Conservation (phyloP, 2,888 invertebrate genomes). For the Tetropium fuscum region DNA sequence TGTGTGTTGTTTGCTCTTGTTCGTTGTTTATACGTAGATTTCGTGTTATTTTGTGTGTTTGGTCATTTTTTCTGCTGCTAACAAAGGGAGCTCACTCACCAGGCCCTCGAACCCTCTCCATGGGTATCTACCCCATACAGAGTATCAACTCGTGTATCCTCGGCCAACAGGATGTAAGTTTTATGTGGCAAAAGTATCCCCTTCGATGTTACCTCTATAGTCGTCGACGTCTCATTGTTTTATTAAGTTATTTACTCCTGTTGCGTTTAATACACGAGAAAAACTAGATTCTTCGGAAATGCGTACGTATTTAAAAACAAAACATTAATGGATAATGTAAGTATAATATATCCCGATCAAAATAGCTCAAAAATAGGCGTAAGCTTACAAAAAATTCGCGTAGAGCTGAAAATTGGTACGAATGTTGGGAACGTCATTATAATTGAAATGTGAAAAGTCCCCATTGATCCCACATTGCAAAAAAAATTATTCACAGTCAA, state of each 20-base stretch:
- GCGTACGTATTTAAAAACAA: too few relatives aligned
- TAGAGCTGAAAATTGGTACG: too few relatives aligned
- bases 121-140: conserved; percentile 92
- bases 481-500: too few relatives aligned
- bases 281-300: conserved; percentile 20
- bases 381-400: too few relatives aligned
- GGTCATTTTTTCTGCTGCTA: conserved; percentile 69
- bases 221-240: conserved; percentile 9
- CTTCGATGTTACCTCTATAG: conserved; percentile 11
- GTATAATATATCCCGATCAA: background rate
- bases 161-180: conserved; percentile 91
- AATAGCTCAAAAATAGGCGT: too few relatives aligned
- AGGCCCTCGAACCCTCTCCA: conserved; percentile 89
- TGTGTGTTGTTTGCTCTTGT: conserved; percentile 30
- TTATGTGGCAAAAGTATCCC: conserved; percentile 23
- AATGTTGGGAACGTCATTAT: too few relatives aligned
- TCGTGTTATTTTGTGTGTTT: conserved; percentile 67
- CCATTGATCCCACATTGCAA: too few relatives aligned
- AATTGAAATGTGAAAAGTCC: too few relatives aligned
- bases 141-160: conserved; percentile 89
- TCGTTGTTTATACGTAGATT: conserved; percentile 30
- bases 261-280: conserved; percentile 32
- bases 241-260: conserved; percentile 26
- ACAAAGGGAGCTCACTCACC: conserved; percentile 90
- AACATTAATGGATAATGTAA: background rate